Conservation (phyloP, 2,888 invertebrate species). For the Drosophila neoperkinsi region DNA sequence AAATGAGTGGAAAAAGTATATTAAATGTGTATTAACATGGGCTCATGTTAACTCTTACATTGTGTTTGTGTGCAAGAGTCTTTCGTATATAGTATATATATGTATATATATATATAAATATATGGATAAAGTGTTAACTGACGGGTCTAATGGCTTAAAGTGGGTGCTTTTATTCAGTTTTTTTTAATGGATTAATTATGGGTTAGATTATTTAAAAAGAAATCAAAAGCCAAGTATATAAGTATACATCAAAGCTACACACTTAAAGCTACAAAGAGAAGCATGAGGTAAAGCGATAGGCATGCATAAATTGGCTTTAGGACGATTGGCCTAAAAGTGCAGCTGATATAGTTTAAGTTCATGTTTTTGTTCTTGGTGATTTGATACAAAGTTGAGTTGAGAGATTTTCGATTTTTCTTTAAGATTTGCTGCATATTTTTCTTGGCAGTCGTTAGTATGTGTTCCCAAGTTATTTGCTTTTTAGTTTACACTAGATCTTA, state of each 20-base stretch:
- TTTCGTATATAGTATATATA: slow-evolving; percentile 8
- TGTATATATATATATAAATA: slow-evolving; percentile 10
- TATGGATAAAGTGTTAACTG: slow-evolving; percentile 18
- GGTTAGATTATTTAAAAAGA: slow-evolving; percentile 2
- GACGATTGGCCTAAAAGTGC: slow-evolving; percentile 25
- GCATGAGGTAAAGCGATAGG: slow-evolving; percentile 36
- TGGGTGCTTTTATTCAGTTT: slow-evolving; percentile 13
- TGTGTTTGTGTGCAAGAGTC: slow-evolving; percentile 37
- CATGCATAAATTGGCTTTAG: slow-evolving; percentile 60
- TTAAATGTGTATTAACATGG: slow-evolving; percentile 33
- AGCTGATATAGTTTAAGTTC: slow-evolving; percentile 10
- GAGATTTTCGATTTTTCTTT: slow-evolving; percentile 21
- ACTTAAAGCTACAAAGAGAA: slow-evolving; percentile 59
- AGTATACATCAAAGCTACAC: slow-evolving; percentile 39
- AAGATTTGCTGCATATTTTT: slow-evolving; percentile 13
- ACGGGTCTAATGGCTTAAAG: slow-evolving; percentile 11
- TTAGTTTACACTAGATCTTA: slow-evolving; percentile 66
- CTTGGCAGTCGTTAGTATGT: slow-evolving; percentile 57
- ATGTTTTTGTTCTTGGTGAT: slow-evolving; percentile 7
- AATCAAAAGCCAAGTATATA: slow-evolving; percentile 37
- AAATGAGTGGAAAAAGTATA: slow-evolving; percentile 51
- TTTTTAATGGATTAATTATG: background rate
- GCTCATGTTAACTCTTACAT: slow-evolving; percentile 32
- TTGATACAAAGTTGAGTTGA: slow-evolving; percentile 14
- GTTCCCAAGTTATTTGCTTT: slow-evolving; percentile 64